These are phyloP conservation scores for Eupithecia subfuscata DNA, from an alignment of 2,888 invertebrate species.

Conservation along the genomic window DNA sequence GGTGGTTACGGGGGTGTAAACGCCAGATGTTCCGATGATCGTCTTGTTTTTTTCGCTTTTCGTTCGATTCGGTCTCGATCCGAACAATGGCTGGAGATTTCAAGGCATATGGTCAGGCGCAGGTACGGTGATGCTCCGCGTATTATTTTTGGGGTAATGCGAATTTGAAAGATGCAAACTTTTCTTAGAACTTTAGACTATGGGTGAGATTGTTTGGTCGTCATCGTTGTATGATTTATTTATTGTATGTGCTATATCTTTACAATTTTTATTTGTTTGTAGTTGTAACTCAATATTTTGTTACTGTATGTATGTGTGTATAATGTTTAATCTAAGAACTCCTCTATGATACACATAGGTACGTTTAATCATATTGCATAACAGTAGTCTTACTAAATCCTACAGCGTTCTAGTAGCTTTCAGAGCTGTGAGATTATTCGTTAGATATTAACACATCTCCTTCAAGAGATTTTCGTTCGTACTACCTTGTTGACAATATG, in stretches of 20 bases:
- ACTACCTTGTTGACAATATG: not conserved
- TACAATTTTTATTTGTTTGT: not conserved
- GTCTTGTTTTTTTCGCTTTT: constrained; percentile 51
- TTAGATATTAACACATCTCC: not conserved
- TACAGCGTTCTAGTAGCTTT: not conserved
- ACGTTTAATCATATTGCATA: not conserved
- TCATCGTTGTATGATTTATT: constrained; percentile 4
- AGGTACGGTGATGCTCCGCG: constrained; percentile 48
- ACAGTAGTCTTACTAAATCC: not conserved
- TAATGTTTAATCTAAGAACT: not conserved
- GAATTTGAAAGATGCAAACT: constrained; percentile 27
- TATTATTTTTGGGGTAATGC: constrained; percentile 22
- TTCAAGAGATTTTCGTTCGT: not conserved
- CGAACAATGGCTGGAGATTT: constrained; percentile 62
- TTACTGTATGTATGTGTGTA: not conserved
- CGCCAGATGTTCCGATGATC: constrained; percentile 67
- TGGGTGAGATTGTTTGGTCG: not conserved
- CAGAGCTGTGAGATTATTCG: not conserved
- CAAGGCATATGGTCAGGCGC: constrained; percentile 52
- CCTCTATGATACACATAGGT: not conserved
- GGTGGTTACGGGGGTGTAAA: constrained; percentile 64
- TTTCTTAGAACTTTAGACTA: constrained; percentile 1
- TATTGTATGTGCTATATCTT: not conserved
- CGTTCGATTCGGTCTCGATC: constrained; percentile 57
- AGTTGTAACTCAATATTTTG: not conserved